phyloP scores from a whole-genome alignment of 2,113 vertebrate genomes.

The Megaceryle maxima region DNA sequence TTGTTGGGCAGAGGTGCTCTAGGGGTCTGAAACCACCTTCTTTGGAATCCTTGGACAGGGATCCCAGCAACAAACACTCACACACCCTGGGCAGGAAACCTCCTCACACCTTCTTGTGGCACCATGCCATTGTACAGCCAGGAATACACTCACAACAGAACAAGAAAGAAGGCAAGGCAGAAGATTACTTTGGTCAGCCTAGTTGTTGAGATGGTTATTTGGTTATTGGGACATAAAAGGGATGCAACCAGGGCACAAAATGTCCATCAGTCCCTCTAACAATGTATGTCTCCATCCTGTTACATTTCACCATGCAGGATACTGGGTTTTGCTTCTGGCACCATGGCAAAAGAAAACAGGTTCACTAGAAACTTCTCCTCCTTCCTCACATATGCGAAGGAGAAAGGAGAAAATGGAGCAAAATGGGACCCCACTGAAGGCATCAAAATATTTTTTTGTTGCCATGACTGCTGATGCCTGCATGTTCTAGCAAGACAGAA shows the following conservation, averaged over 20 bases:
- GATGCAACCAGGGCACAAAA: background rate
- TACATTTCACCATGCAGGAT: background rate
- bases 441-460: background rate
- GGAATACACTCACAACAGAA: background rate
- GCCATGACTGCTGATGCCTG: background rate
- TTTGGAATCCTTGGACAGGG: background rate
- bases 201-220: background rate
- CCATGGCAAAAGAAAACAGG: background rate
- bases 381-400: background rate
- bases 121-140: background rate
- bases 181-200: background rate
- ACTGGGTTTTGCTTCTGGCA: background rate
- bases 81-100: background rate
- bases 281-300: background rate
- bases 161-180: background rate
- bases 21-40: background rate
- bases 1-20: background rate
- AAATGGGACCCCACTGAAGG: background rate
- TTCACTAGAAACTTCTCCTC: background rate
- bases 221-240: background rate
- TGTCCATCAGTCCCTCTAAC: background rate
- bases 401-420: background rate
- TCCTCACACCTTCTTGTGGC: background rate
- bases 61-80: background rate
- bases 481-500: background rate